Evolutionary conservation across 2,888 invertebrate species (phyloP).

Genomic region (Standfussiana lucernea): DNA sequence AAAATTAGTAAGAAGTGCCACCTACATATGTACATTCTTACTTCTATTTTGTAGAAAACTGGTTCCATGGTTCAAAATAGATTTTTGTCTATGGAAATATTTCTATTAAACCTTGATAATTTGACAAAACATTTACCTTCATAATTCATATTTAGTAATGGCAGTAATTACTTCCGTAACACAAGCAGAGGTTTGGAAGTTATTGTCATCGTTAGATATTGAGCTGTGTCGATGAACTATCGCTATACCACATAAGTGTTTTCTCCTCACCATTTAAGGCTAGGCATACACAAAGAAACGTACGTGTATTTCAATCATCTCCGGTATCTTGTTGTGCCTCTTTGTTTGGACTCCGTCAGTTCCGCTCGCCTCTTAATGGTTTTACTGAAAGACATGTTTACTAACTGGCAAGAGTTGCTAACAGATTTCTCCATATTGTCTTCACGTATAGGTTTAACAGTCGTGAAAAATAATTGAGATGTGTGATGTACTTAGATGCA

Average conservation of each 20-base stretch:
- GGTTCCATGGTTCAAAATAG: not conserved
- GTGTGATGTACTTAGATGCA: not conserved
- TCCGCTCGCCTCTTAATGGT: constrained; percentile 59
- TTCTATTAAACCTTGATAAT: not conserved
- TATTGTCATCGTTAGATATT: not conserved
- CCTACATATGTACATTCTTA: not conserved
- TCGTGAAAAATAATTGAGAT: constrained; percentile 17
- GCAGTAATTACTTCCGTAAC: not conserved
- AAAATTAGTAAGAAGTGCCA: not conserved
- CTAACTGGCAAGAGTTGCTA: constrained; percentile 48
- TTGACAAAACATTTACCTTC: not conserved
- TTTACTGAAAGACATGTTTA: constrained; percentile 64
- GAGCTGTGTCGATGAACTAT: constrained; percentile 4
- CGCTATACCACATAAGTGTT: not conserved
- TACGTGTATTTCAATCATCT: constrained; percentile 61
- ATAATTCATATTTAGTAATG: not conserved
- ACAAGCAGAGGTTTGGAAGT: not conserved
- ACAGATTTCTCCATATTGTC: constrained; percentile 53
- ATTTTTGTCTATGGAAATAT: not conserved
- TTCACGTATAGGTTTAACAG: constrained; percentile 37
- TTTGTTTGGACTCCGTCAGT: constrained; percentile 61
- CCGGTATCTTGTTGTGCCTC: constrained; percentile 58
- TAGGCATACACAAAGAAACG: constrained; percentile 46
- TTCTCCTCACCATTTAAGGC: constrained; percentile 18
- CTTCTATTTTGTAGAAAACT: not conserved